Evolutionary conservation across 2,888 invertebrate genomes (phyloP).

Genomic region (Apodemia duryi): DNA sequence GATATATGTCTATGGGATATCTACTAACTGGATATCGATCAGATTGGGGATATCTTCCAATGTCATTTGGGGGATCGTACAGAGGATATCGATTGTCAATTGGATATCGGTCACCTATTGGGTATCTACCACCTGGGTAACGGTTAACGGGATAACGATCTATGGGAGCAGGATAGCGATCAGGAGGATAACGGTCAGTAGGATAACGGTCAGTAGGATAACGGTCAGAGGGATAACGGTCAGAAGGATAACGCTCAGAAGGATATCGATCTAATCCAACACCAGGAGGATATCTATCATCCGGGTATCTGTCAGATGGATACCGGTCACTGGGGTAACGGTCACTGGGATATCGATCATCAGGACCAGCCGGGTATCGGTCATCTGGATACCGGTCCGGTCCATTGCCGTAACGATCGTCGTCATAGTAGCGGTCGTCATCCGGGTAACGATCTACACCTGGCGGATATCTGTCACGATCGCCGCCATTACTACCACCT

Average conservation of each 20-base stretch:
- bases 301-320: slow-evolving; percentile 57
- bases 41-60: slow-evolving; percentile 54
- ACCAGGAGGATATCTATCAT: slow-evolving; percentile 69
- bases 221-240: slow-evolving; percentile 52
- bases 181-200: slow-evolving; percentile 64
- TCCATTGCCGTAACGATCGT: slow-evolving; percentile 66
- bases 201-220: slow-evolving; percentile 64
- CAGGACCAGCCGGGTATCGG: slow-evolving; percentile 55
- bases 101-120: slow-evolving; percentile 60
- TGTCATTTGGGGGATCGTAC: slow-evolving; percentile 49
- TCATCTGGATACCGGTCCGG: slow-evolving; percentile 76
- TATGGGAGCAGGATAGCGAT: slow-evolving; percentile 64
- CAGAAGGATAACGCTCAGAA: slow-evolving; percentile 66
- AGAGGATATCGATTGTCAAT: slow-evolving; percentile 52
- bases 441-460: slow-evolving; percentile 70
- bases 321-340: slow-evolving; percentile 54
- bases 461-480: slow-evolving; percentile 61
- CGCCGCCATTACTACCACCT: slow-evolving; percentile 67
- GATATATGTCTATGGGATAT: slow-evolving; percentile 59
- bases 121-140: slow-evolving; percentile 70
- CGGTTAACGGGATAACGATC: slow-evolving; percentile 72
- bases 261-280: slow-evolving; percentile 60
- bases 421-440: slow-evolving; percentile 74
- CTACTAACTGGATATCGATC: slow-evolving; percentile 65
- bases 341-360: slow-evolving; percentile 57